Percentiles rank a stretch among this genome's conserved stretches.
phyloP scores from a whole-genome alignment of 2,888 invertebrate genomes.

The Tineola bisselliella region DNA sequence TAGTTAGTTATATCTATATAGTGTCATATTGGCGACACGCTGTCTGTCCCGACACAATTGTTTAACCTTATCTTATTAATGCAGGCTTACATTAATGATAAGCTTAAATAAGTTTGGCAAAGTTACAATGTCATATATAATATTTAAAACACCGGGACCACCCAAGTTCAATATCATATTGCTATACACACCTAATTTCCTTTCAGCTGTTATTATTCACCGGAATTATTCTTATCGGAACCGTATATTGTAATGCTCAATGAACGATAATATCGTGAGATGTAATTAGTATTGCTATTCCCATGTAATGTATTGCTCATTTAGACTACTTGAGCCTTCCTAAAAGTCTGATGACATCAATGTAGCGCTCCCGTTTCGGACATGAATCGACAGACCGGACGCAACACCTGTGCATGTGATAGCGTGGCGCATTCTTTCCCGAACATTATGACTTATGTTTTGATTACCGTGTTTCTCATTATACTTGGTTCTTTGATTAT shows the following conservation, averaged over 20 bases:
- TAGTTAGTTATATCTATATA: neutral
- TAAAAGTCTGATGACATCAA: constrained; percentile 11
- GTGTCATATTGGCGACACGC: constrained; percentile 46
- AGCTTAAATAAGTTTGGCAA: constrained; percentile 53
- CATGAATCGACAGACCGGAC: constrained; percentile 51
- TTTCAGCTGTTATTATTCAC: neutral
- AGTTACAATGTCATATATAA: constrained; percentile 53
- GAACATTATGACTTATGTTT: constrained; percentile 4
- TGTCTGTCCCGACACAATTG: constrained; percentile 45
- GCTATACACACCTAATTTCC: neutral
- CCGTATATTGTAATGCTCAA: neutral
- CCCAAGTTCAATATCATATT: constrained; percentile 28
- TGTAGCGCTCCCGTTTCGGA: constrained; percentile 29
- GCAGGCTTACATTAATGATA: constrained; percentile 60
- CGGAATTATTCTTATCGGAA: neutral
- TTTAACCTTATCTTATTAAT: constrained; percentile 26
- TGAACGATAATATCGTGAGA: neutral
- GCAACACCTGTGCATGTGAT: constrained; percentile 46
- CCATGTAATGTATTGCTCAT: neutral
- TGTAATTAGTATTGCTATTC: neutral
- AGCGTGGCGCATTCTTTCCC: constrained; percentile 18
- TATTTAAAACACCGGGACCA: constrained; percentile 40
- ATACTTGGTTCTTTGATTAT: neutral
- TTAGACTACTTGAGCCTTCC: neutral
- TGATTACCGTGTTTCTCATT: neutral